Base-by-base conservation (phyloP, 2,888 invertebrate species). In the Onthophagus sagittarius region DNA sequence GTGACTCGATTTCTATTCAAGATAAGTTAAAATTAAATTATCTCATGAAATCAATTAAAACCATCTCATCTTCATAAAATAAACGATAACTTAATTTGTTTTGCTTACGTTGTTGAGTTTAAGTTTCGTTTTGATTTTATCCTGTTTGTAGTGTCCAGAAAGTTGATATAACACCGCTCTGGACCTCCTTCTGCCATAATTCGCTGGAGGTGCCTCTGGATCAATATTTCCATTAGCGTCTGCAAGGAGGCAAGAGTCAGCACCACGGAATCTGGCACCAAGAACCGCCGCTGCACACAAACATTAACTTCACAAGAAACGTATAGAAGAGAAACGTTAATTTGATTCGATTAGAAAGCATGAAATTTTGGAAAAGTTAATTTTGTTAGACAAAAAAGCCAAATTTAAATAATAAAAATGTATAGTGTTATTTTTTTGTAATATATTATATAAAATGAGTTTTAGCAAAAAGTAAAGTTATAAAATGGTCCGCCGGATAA, bases 151-250 rank as follows among this genome's bases (percentile, higher is more conserved):
- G 87, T 97, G 97, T 77, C 98, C 98, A 80, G 97, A 97, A 81
- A 98, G 90, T 88, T 98, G 97, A 88, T 98, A 98, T 77, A 98
- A 92, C 75, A 98, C 97, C 64, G 98, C 98, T 83, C 98, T 90
- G 84, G 97, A 97, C 82, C 98, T 90, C 82, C 98, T 89, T 79
- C 97, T 88, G 80, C 95, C 96, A 88, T 96, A 96, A 88, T 96
- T 96, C 82, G 94, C 92, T 80, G 94, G 92, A 79, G 94, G 93
- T 23, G 90, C 89, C 78, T 90, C 90, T 7, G 88, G 88, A 85
- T 94, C 93, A 86, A 94, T 85, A 84, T 90, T 89, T 73, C 93
- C 94, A 86, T 93, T 94, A 84, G 92, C 90, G 90, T 94, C 93
- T 92, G 90, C 89, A 89, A 93, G 89, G 89, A 91, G 90, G 88